These are phyloP conservation scores for Datnioides undecimradiatus DNA, from an alignment of 2,113 vertebrate genomes.

Conservation along the genomic window DNA sequence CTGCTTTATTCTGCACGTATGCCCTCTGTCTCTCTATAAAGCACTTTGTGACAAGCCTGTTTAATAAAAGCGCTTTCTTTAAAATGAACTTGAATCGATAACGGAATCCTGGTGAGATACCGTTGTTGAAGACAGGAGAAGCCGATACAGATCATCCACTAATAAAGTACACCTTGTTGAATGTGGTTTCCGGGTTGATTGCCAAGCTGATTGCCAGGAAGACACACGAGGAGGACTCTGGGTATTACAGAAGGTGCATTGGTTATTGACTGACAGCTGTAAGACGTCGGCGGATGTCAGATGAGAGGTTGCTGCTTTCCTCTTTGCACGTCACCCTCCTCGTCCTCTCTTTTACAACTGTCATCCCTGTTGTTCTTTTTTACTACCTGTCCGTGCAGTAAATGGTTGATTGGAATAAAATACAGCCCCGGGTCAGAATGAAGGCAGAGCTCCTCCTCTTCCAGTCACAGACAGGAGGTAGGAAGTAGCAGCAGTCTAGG, in stretches of 20 bases:
- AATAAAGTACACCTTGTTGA: conserved; percentile 23
- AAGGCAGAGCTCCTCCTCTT: conserved; percentile 71
- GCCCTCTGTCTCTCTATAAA: conserved; percentile 65
- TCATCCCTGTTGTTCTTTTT: background rate
- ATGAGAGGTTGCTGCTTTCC: conserved; percentile 33
- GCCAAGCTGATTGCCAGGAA: conserved; percentile 69
- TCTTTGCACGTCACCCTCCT: conserved; percentile 1
- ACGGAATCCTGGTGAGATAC: conserved; percentile 47
- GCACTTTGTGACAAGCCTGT: conserved; percentile 79
- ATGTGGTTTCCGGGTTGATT: conserved; percentile 52
- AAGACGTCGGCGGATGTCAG: conserved; percentile 26
- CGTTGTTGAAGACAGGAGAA: conserved; percentile 32
- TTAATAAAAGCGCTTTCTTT: conserved; percentile 56
- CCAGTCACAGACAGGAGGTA: conserved; percentile 55
- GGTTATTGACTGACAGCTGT: conserved; percentile 28
- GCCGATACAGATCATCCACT: conserved; percentile 11
- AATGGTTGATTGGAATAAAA: conserved; percentile 63
- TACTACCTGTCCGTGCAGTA: conserved; percentile 42
- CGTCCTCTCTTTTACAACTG: background rate
- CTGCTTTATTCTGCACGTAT: background rate
- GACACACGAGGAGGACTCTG: conserved; percentile 65
- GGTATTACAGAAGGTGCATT: conserved; percentile 52
- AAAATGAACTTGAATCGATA: conserved; percentile 11
- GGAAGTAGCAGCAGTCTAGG: conserved; percentile 82
- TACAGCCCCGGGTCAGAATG: conserved; percentile 50